Base-by-base conservation (phyloP, 2,797 vertebrate species). In the Pseudomugil tenellus region DNA sequence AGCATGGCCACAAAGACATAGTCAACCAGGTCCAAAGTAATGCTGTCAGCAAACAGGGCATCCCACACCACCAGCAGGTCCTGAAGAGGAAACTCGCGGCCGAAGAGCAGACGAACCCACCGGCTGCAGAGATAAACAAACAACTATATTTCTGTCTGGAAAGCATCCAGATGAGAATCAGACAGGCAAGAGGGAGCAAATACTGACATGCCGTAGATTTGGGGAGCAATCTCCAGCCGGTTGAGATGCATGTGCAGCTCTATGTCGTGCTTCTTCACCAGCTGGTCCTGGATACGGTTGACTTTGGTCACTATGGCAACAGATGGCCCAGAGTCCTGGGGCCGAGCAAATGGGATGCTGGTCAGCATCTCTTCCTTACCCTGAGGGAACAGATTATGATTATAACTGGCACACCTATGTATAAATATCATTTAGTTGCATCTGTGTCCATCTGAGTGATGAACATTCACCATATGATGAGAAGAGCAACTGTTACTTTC, bases 171-270 rank as follows among this genome's bases (percentile, higher is more conserved):
- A 14, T 49, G 39, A 55, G 5, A 2, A 26, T 8, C 0, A 0
- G 17, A 19, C 1, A 4, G 0, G 17, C 4, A 11, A n/a, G 0
- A 31, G 39, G 39, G 23, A 91, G 46, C 29, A 23, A 67, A 29
- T 49, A 98, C 97, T 96, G 91, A 99, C 98, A 99, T 93, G 80
- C 98, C 98, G 19, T 99, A 99, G 86, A 99, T 99, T 78, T 99
- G 98, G 0, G 98, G 98, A 54, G 98, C 98, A 17, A 99, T 99
- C 92, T 99, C 98, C 69, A 99, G 95, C 58, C 98, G 93, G 86
- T 98, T 99, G 74, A 99, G 91, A 85, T 99, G 97, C 97, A 99
- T 98, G 85, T 98, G 96, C 54, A 99, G 94, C 64, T 99, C 98
- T 72, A 95, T 92, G 67, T 99, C 98, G n/a, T 98, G 96, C 76